Percentiles rank a stretch among this genome's conserved stretches.
These are phyloP conservation scores for Parauchenoglanis ngamensis DNA, from an alignment of 2,797 vertebrate species.

Conservation along the genomic window DNA sequence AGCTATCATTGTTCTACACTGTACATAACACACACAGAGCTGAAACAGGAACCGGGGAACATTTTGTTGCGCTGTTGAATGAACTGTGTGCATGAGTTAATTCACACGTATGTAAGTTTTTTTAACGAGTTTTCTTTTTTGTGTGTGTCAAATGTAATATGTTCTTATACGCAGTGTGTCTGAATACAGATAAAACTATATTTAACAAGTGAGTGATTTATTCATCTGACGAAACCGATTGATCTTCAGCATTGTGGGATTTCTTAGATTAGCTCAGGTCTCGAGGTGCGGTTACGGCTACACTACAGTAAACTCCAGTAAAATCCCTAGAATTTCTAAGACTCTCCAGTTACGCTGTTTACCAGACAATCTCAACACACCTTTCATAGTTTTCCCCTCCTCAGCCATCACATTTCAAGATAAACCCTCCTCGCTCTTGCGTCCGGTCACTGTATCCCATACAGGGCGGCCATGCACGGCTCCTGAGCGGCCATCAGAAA, in stretches of 20 bases:
- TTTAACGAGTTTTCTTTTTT: background rate
- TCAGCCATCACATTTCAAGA: constrained; percentile 68
- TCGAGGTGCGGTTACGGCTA: constrained; percentile 22
- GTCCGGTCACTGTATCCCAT: constrained; percentile 68
- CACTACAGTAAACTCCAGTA: background rate
- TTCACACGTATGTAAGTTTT: constrained; percentile 2
- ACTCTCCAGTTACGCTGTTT: constrained; percentile 68
- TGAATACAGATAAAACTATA: background rate
- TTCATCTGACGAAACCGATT: background rate
- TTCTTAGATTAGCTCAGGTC: constrained; percentile 15
- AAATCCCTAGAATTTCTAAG: constrained; percentile 48
- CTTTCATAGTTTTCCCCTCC: constrained; percentile 56
- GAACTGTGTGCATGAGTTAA: constrained; percentile 6
- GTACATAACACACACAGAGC: constrained; percentile 30
- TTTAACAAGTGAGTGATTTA: background rate
- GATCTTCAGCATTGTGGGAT: background rate
- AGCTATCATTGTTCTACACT: constrained; percentile 42
- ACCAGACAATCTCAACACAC: constrained; percentile 51
- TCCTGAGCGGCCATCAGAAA: constrained; percentile 70
- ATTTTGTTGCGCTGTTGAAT: constrained; percentile 14
- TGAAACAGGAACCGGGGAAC: constrained; percentile 26
- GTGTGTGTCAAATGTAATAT: background rate
- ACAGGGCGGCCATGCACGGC: constrained; percentile 43
- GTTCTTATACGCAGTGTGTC: background rate
- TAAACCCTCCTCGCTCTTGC: constrained; percentile 66